Evolutionary conservation across 2,888 invertebrate genomes (phyloP).

Genomic region (Athalia cordata): DNA sequence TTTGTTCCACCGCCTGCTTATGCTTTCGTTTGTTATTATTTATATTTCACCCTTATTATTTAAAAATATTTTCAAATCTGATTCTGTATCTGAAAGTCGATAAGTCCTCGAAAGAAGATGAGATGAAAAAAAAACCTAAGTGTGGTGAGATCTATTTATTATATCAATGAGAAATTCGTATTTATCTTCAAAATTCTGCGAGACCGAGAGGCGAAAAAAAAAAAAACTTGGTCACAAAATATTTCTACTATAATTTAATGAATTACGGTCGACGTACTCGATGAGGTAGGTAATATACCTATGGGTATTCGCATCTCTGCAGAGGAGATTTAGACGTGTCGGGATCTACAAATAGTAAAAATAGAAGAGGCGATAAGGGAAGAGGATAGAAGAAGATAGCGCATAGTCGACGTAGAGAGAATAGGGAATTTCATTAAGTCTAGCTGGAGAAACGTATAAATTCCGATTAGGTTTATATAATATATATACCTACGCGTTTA

Average conservation of each 20-base stretch:
- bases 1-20: background rate
- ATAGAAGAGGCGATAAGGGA: background rate
- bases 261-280: no score
- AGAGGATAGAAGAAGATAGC: slow-evolving; percentile 11
- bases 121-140: no score
- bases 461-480: slow-evolving; percentile 29
- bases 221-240: no score
- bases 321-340: no score
- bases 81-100: background rate
- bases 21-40: background rate
- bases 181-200: no score
- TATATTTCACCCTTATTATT: background rate
- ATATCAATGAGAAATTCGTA: no score
- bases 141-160: no score
- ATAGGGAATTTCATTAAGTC: slow-evolving; percentile 39
- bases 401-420: slow-evolving; percentile 7
- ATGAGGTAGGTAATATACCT: no score
- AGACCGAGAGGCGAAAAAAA: no score
- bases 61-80: background rate
- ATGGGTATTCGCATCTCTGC: no score
- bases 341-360: background rate
- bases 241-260: no score
- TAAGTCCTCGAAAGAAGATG: no score
- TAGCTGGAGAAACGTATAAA: slow-evolving; percentile 32
- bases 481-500: slow-evolving; percentile 11